Evolutionary conservation across 2,113 vertebrate genomes (phyloP), one percentile per base, ranked within the genome.

Genomic region (Marcusenius ussheri): DNA sequence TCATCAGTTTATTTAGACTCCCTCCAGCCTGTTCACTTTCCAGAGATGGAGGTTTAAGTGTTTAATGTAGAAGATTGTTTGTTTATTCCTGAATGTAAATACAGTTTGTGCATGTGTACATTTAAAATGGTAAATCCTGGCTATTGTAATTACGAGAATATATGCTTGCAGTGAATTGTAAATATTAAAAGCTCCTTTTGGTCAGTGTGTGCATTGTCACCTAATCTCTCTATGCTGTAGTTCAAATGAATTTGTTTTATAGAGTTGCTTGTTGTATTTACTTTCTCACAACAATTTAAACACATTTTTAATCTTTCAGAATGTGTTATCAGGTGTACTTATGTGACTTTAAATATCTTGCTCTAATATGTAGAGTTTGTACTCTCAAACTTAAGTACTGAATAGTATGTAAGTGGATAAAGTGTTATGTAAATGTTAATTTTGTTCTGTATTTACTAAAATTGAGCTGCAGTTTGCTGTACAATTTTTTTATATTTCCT

Each of bases 361-460:
- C 27, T n/a, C 46, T 77, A 53, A 50, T n/a, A 49, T 13, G 10
- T 77, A 10, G 45, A 50, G 35, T 56, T 56, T 45, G 47, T 56
- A 31, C 50, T n/a, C 51, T 31, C 49, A 0, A 45, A 49, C 62
- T 49, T 39, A n/a, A 89, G 31, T 9, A 21, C 24, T 53, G 31
- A 83, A 74, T 51, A 51, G 70, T 83, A 83, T 89, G 7, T n/a
- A 19, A 77, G 49, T 89, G 88, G 83, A 89, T 89, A 83, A 89
- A 42, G 31, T 39, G 15, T 89, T 77, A 77, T 50, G 66, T 35
- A 77, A 17, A 77, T 50, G 47, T 74, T 89, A 17, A 49, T 49
- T 83, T 49, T 0, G 50, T 51, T 83, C 74, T 15, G 74, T 39
- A 83, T 83, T 49, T 83, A 35, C 10, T 77, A 17, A 80, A 39